A percentile compares a stretch with the other conserved stretches of the same genome.
These are phyloP conservation scores for Monopterus albus DNA, from an alignment of 2,113 vertebrate genomes.

Conservation along the genomic window DNA sequence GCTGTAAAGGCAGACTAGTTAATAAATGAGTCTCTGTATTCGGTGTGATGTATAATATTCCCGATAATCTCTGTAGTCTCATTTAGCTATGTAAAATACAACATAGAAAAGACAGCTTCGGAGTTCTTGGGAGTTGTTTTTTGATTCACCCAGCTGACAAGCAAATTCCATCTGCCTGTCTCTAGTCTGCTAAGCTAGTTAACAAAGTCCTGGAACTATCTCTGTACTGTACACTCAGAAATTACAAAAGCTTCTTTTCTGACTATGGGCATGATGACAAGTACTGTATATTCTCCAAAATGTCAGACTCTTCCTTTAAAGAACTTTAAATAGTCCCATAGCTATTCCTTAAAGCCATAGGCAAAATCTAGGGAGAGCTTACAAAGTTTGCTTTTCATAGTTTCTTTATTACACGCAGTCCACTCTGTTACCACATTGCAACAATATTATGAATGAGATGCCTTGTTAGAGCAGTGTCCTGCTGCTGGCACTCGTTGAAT, in stretches of 20 bases:
- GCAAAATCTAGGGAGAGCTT: background rate
- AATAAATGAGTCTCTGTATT: no score
- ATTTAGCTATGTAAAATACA: no score
- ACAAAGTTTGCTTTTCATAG: background rate
- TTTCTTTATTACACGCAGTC: background rate
- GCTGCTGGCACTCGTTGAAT: no score
- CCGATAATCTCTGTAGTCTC: no score
- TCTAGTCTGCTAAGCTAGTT: background rate
- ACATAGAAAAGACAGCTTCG: background rate
- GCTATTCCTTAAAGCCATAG: background rate
- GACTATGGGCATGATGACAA: background rate
- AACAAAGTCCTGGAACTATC: background rate
- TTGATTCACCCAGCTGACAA: background rate
- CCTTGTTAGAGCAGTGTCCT: background rate
- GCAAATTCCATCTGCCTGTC: background rate
- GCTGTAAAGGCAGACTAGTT: no score
- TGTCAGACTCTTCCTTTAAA: constrained; percentile 6
- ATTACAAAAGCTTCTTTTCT: background rate
- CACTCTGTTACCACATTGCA: background rate
- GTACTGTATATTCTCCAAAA: background rate
- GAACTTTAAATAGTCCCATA: constrained; percentile 39
- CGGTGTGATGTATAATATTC: no score
- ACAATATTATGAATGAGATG: background rate
- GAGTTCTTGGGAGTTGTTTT: background rate
- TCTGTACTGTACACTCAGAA: background rate